Evolutionary conservation across 1,140 invertebrate species (phyloP).

Genomic region (Prorops nasuta): DNA sequence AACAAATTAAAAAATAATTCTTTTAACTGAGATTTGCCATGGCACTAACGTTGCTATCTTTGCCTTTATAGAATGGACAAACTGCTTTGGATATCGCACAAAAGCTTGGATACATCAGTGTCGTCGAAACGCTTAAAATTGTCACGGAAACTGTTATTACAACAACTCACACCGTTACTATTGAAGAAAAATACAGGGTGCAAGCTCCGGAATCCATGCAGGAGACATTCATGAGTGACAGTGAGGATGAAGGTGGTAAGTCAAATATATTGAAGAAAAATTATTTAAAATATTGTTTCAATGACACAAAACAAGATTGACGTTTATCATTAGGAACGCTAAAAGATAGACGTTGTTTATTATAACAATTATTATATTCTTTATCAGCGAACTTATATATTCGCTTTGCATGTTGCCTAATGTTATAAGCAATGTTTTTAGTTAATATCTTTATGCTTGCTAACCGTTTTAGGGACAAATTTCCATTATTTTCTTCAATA

Average conservation of each 20-base stretch:
- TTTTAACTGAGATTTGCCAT: background rate
- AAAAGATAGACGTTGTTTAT: no score
- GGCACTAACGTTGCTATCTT: no score
- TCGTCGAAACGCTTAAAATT: slow-evolving; percentile 93
- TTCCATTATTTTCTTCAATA: no score
- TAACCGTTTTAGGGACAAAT: no score
- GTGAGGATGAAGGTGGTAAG: slow-evolving; percentile 96
- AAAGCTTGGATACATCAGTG: slow-evolving; percentile 94
- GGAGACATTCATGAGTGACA: slow-evolving; percentile 97
- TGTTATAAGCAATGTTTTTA: no score
- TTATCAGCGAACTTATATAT: no score
- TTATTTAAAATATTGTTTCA: no score
- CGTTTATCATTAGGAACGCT: no score
- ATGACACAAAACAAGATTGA: no score
- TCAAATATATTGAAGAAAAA: slow-evolving; percentile 21
- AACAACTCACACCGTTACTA: slow-evolving; percentile 67
- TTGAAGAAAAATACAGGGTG: slow-evolving; percentile 94
- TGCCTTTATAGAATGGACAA: slow-evolving; percentile 80
- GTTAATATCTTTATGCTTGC: no score
- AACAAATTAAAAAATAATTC: background rate
- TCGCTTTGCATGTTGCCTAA: no score
- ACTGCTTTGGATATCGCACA: slow-evolving; percentile 95
- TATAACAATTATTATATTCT: no score
- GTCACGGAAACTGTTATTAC: slow-evolving; percentile 90
- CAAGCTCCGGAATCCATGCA: slow-evolving; percentile 98